Evolutionary conservation across 2,888 invertebrate genomes (phyloP), one percentile per base, ranked within the genome.

Genomic region (Microplitis deprimator): DNA sequence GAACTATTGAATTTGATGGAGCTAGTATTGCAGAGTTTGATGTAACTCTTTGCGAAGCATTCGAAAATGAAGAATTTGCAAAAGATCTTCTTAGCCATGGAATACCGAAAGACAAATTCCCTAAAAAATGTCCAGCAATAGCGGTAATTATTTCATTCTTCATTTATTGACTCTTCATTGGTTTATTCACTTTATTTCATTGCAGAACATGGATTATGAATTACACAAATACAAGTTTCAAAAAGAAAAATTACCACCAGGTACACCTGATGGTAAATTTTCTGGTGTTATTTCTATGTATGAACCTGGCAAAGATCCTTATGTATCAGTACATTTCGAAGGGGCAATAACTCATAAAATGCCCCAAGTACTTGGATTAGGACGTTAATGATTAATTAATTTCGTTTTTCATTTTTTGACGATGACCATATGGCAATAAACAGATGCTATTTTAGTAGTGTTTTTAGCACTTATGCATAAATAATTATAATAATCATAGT

Each of bases 81-180:
- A 75, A 75, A 59, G 76, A 74, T 20, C 6, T 83, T 3, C 50
- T 75, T 38, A 67, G 41, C n/a, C 65, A 73, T 17, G 82, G 81
- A 20, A 40, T 62, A 8, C 82, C 80, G 0, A 67, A 79, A 39
- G 77, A 62, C 6, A 20, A 29, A 38, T 81, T 82, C 16, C 81
- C 82, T 3, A 64, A 17, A 40, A 40, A 69, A 4, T 82, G 82
- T 77, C 82, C 82, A 6, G 59, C 80, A 17, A 67, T 73, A 68
- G 29, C 69, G 8, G 60, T 50, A 70, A 41, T 62, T 40, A 50
- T 10, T 13, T 73, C 7, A 1, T 10, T 7, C 6, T 7, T 2
- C 10, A 41, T 41, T 41, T 20, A 20, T 20, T 20, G 20, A 20
- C 20, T 1, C 20, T 20, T 7, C 6, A 50, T 10, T 50, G 7